phyloP scores from a whole-genome alignment of 2,797 vertebrate species.

The Malacoctenus gilli region DNA sequence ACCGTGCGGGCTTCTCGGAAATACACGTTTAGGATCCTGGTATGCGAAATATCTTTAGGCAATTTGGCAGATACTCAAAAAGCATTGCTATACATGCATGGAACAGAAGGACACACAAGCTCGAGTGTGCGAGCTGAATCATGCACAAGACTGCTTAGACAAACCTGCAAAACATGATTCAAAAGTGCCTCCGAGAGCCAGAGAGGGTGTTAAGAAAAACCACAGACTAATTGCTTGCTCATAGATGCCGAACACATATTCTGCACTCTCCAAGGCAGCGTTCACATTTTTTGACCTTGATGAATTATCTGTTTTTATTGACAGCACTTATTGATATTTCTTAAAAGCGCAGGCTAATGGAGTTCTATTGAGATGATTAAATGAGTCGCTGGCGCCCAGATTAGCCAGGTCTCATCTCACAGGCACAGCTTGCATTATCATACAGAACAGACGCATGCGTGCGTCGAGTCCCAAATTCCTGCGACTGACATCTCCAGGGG shows the following conservation, averaged over 20 bases:
- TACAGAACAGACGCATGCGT: constrained; percentile 79
- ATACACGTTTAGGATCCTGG: constrained; percentile 14
- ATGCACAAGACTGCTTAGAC: constrained; percentile 43
- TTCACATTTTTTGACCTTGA: constrained; percentile 80
- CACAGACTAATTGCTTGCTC: constrained; percentile 69
- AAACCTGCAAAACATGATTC: constrained; percentile 58
- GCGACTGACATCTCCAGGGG: constrained; percentile 79
- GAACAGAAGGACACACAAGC: constrained; percentile 30
- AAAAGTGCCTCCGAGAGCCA: constrained; percentile 57
- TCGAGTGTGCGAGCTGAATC: constrained; percentile 39
- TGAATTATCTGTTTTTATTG: constrained; percentile 81
- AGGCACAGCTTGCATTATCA: constrained; percentile 79
- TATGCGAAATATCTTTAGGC: constrained; percentile 29
- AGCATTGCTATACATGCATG: constrained; percentile 12
- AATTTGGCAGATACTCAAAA: constrained; percentile 43
- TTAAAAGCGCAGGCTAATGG: constrained; percentile 80
- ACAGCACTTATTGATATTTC: constrained; percentile 82
- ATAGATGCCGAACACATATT: constrained; percentile 56
- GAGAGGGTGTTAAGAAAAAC: constrained; percentile 58
- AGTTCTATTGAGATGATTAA: constrained; percentile 82
- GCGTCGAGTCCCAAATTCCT: constrained; percentile 80
- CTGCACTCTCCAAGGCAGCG: constrained; percentile 49
- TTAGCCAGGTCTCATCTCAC: constrained; percentile 79
- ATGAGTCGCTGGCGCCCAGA: constrained; percentile 76
- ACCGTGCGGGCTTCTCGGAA: background rate